Percentiles rank a stretch among this genome's conserved stretches.
Evolutionary conservation across 2,888 invertebrate species (phyloP).

Genomic region (Scelioninae gen. 1): DNA sequence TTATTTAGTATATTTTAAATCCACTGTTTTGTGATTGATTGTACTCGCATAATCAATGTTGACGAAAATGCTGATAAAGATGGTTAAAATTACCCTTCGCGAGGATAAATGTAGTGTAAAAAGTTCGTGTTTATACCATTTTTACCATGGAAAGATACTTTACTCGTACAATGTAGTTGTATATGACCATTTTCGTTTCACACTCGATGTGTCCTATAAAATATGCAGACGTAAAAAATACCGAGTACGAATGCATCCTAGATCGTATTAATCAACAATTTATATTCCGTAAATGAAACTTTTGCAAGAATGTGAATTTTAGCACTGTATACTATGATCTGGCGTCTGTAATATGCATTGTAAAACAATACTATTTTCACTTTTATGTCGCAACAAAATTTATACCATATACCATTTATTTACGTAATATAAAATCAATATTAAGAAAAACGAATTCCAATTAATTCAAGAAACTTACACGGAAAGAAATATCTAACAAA

Average conservation of each 20-base stretch:
- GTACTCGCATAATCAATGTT: conserved; percentile 41
- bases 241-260: conserved; percentile 2
- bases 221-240: conserved; percentile 35
- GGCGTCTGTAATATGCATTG: conserved; percentile 10
- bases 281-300: conserved; percentile 23
- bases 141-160: conserved; percentile 41
- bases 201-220: conserved; percentile 39
- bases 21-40: conserved; percentile 1
- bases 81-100: conserved; percentile 26
- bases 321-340: background rate
- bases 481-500: no score
- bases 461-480: no score
- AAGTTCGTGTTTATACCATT: conserved; percentile 42
- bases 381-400: no score
- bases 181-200: conserved; percentile 42
- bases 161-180: conserved; percentile 31
- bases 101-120: conserved; percentile 44
- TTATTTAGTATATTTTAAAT: background rate
- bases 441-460: no score
- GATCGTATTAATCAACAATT: conserved; percentile 42
- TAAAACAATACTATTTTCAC: background rate
- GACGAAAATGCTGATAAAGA: conserved; percentile 25
- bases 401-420: no score
- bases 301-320: conserved; percentile 1
- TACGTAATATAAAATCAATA: no score